phyloP scores from a whole-genome alignment of 2,888 invertebrate species.

The Candidula unifasciata region DNA sequence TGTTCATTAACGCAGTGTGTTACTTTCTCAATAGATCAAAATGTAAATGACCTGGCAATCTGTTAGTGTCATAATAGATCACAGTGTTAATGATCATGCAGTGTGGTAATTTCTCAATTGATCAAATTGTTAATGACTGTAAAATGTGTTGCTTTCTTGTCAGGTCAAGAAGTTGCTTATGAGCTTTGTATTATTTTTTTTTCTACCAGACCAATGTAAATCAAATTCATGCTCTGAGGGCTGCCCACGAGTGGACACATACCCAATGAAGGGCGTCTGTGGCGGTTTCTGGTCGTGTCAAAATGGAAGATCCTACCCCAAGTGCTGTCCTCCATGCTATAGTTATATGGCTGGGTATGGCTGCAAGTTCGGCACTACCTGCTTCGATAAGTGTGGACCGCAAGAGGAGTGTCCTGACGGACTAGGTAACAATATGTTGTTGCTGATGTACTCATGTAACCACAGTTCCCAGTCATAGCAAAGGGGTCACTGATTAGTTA shows the following conservation, averaged over 20 bases:
- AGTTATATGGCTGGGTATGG: conserved; percentile 25
- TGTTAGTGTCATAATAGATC: too few relatives aligned
- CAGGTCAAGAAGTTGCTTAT: background rate
- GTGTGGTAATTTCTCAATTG: too few relatives aligned
- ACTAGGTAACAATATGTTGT: background rate
- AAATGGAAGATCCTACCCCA: conserved; percentile 24
- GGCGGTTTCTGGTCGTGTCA: conserved; percentile 31
- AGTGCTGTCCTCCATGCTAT: conserved; percentile 30
- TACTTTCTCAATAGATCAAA: too few relatives aligned
- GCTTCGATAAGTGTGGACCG: conserved; percentile 23
- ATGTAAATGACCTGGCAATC: too few relatives aligned
- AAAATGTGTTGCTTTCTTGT: too few relatives aligned
- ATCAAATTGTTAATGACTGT: too few relatives aligned
- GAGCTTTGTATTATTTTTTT: background rate
- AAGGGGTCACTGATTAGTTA: too few relatives aligned
- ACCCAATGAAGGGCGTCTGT: conserved; percentile 28
- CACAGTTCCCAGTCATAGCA: too few relatives aligned
- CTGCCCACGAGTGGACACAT: background rate
- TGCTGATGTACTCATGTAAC: too few relatives aligned
- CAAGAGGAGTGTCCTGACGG: conserved; percentile 12
- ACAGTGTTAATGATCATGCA: too few relatives aligned
- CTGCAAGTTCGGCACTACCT: conserved; percentile 15
- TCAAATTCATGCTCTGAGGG: background rate
- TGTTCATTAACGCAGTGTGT: too few relatives aligned
- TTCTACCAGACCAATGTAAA: conserved; percentile 6